A percentile compares a stretch with the other conserved stretches of the same genome.
Conservation (phyloP, 2,888 invertebrate genomes). For the Melanostoma scalare region DNA sequence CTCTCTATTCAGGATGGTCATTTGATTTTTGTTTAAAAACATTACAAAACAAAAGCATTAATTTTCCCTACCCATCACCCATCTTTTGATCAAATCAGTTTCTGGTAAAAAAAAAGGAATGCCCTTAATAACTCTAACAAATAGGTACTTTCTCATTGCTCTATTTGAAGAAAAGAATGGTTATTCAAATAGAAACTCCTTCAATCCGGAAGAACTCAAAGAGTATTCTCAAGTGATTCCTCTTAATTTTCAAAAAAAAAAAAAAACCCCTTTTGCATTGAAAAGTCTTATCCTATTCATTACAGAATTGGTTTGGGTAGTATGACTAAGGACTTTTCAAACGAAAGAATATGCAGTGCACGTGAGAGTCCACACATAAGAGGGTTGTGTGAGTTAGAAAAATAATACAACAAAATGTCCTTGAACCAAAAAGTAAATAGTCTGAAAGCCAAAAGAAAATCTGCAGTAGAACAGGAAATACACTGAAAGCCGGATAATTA, state of each 20-base stretch:
- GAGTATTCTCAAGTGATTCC: slow-evolving; percentile 36
- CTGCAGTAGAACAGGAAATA: slow-evolving; percentile 30
- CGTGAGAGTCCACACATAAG: slow-evolving; percentile 14
- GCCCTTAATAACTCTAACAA: no score
- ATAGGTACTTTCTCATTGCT: no score
- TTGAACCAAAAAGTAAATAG: slow-evolving; percentile 59
- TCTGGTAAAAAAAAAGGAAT: no score
- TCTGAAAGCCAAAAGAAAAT: slow-evolving; percentile 38
- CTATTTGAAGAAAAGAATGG: not conserved
- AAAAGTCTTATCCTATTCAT: not conserved
- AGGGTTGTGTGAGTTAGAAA: slow-evolving; percentile 21
- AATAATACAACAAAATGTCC: slow-evolving; percentile 47
- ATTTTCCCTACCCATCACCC: no score
- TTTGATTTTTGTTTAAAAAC: no score
- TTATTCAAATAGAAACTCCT: slow-evolving; percentile 23
- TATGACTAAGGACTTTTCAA: slow-evolving; percentile 3
- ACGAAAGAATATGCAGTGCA: slow-evolving; percentile 1
- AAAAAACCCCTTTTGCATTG: slow-evolving; percentile 21
- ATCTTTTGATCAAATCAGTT: no score
- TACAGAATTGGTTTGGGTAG: not conserved
- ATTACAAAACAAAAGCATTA: no score
- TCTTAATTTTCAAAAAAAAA: slow-evolving; percentile 48
- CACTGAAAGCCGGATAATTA: slow-evolving; percentile 37
- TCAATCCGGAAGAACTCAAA: slow-evolving; percentile 3
- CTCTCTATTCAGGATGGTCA: no score